These are phyloP conservation scores for Pachliopta kotzebuea DNA, from an alignment of 2,888 invertebrate genomes.

Conservation along the genomic window DNA sequence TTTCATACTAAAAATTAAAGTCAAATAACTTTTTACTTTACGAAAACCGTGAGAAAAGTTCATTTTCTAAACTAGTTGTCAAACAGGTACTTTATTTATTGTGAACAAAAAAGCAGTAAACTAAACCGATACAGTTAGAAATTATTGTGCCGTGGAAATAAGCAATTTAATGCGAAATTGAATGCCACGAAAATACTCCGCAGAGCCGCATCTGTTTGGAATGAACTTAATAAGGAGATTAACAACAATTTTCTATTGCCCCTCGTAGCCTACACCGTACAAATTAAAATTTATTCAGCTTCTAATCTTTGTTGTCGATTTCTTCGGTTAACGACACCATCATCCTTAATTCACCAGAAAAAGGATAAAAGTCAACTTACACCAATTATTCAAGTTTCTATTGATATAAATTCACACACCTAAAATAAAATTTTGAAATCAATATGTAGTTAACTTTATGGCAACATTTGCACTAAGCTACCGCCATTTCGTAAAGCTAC, in stretches of 20 bases:
- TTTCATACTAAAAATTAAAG: conserved; percentile 57
- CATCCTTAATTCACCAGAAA: neutral
- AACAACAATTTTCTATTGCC: conserved; percentile 66
- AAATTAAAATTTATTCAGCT: conserved; percentile 65
- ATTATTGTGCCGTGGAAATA: conserved; percentile 78
- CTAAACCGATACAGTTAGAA: conserved; percentile 69
- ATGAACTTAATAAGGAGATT: conserved; percentile 76
- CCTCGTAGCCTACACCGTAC: conserved; percentile 57
- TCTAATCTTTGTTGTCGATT: conserved; percentile 47
- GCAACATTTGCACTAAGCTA: neutral
- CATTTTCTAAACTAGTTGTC: conserved; percentile 40
- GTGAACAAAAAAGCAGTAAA: conserved; percentile 63
- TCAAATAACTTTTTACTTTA: conserved; percentile 61
- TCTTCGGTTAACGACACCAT: conserved; percentile 12
- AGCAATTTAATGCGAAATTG: conserved; percentile 75
- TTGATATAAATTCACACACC: neutral
- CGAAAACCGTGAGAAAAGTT: conserved; percentile 71
- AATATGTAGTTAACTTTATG: neutral
- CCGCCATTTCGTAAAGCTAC: too few relatives aligned
- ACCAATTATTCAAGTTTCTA: neutral
- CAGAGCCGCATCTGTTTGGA: conserved; percentile 70
- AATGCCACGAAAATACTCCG: conserved; percentile 66
- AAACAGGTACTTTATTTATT: conserved; percentile 39
- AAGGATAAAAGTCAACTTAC: neutral
- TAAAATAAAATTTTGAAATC: too few relatives aligned